Percentiles rank a stretch among this genome's conserved stretches.
phyloP scores from a whole-genome alignment of 2,888 invertebrate species.

The Pseudolycoriella hygida region DNA sequence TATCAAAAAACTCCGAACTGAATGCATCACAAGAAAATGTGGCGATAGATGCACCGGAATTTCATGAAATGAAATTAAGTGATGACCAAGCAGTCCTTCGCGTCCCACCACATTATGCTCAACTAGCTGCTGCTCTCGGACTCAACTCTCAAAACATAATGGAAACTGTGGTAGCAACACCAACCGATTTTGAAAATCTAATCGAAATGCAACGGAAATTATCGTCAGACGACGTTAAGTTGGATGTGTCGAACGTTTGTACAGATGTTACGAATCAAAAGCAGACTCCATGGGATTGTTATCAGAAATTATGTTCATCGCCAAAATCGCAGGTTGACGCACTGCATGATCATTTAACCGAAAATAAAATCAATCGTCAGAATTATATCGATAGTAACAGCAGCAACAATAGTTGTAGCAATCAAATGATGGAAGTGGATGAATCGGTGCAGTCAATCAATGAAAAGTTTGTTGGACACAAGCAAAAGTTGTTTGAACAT shows the following conservation, averaged over 20 bases:
- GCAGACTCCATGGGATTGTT: neutral
- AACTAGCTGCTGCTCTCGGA: slow-evolving; percentile 32
- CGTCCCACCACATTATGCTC: slow-evolving; percentile 39
- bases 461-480: neutral
- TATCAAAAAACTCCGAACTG: too few species aligned
- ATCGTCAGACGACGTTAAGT: neutral
- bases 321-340: neutral
- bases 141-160: slow-evolving; percentile 23
- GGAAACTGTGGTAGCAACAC: slow-evolving; percentile 15
- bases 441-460: neutral
- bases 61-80: slow-evolving; percentile 31
- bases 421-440: neutral
- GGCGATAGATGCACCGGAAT: neutral
- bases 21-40: too few species aligned
- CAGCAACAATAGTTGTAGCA: neutral
- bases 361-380: neutral
- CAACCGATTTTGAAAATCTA: slow-evolving; percentile 25
- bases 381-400: neutral
- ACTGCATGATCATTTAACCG: slow-evolving; percentile 1
- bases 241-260: slow-evolving; percentile 1
- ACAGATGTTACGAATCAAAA: slow-evolving; percentile 1
- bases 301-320: neutral
- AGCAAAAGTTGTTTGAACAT: neutral
- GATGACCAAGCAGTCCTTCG: slow-evolving; percentile 36
- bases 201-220: slow-evolving; percentile 19